Conservation (phyloP, 2,113 vertebrate species). For the Ptyas mucosa region DNA sequence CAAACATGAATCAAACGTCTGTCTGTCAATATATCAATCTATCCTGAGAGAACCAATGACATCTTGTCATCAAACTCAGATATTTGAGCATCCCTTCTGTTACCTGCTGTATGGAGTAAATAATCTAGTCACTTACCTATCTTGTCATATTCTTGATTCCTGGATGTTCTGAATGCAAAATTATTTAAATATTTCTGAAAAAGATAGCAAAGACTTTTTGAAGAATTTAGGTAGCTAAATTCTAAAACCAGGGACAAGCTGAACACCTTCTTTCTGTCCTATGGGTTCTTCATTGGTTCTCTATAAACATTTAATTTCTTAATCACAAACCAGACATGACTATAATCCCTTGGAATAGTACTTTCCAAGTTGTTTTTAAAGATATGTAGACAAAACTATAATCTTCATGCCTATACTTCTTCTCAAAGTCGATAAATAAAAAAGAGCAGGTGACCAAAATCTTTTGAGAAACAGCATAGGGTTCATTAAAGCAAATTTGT, state of each 20-base stretch:
- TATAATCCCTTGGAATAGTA: fast-evolving
- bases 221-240: neutral
- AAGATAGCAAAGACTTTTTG: neutral
- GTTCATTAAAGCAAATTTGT: constrained; percentile 23
- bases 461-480: constrained; percentile 7
- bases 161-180: neutral
- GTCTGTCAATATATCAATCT: neutral
- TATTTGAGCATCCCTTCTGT: neutral
- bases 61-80: neutral
- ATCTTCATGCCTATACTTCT: neutral
- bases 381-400: neutral
- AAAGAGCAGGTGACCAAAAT: constrained; percentile 1
- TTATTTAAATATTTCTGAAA: neutral
- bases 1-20: neutral
- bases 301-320: neutral
- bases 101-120: neutral
- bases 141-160: neutral
- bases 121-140: neutral
- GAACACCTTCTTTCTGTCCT: neutral
- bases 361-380: neutral
- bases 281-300: neutral
- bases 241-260: neutral
- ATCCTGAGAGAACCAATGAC: neutral
- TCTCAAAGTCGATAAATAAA: neutral
- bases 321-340: neutral